These are phyloP conservation scores for Trissolcus basalis DNA, from an alignment of 1,140 invertebrate genomes.

Conservation along the genomic window DNA sequence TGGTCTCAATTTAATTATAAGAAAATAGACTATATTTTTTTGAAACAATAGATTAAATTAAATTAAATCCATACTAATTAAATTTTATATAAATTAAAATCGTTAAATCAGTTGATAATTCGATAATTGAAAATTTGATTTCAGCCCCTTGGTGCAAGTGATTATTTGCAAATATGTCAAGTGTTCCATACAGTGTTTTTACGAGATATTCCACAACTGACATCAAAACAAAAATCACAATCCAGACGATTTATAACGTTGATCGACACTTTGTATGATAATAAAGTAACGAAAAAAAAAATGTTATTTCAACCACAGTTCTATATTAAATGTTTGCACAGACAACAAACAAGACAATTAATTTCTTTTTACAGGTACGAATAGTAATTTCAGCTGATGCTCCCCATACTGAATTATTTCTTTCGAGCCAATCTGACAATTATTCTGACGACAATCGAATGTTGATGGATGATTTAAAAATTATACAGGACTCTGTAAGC, in stretches of 20 bases:
- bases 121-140: conserved; percentile 63
- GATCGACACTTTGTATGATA: conserved; percentile 98
- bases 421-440: conserved; percentile 76
- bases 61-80: no score
- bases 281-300: conserved; percentile 79
- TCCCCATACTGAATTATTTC: conserved; percentile 86
- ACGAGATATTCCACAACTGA: conserved; percentile 90
- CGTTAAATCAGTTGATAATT: no score
- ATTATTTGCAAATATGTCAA: conserved; percentile 94
- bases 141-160: conserved; percentile 92
- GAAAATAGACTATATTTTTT: no score
- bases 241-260: conserved; percentile 96
- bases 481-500: conserved; percentile 78
- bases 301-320: conserved; percentile 5
- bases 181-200: conserved; percentile 97
- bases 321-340: conserved; percentile 1
- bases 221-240: conserved; percentile 86
- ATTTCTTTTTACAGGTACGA: conserved; percentile 77
- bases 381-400: conserved; percentile 88
- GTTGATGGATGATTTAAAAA: conserved; percentile 95
- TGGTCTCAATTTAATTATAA: no score
- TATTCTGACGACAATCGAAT: conserved; percentile 85
- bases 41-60: no score
- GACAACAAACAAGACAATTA: conserved; percentile 1
- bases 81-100: no score